Evolutionary conservation across 2,888 invertebrate species (phyloP).

Genomic region (Maniola hyperantus): DNA sequence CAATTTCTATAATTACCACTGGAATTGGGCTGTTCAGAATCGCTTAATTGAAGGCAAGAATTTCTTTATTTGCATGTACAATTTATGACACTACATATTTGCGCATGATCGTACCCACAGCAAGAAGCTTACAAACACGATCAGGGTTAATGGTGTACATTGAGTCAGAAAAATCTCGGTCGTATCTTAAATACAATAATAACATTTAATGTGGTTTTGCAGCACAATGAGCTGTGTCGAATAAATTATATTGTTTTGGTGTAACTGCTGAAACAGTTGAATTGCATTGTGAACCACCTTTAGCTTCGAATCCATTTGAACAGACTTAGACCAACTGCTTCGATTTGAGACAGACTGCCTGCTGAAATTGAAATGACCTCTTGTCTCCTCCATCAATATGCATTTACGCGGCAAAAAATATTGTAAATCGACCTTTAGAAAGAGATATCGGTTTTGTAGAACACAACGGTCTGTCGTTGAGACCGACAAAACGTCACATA

Average conservation of each 20-base stretch:
- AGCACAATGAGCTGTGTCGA: constrained; percentile 16
- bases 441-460: too few relatives aligned
- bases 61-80: constrained; percentile 63
- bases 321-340: too few relatives aligned
- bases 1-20: constrained; percentile 71
- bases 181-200: constrained; percentile 48
- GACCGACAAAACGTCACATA: too few relatives aligned
- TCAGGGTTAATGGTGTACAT: constrained; percentile 62
- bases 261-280: neutral
- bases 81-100: constrained; percentile 60
- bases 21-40: constrained; percentile 60
- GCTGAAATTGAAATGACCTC: neutral
- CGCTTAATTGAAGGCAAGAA: constrained; percentile 62
- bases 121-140: constrained; percentile 55
- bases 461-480: too few relatives aligned
- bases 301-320: neutral
- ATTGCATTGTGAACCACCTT: neutral
- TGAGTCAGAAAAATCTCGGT: constrained; percentile 52
- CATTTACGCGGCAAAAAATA: too few relatives aligned
- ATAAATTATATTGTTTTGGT: constrained; percentile 3
- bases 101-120: constrained; percentile 48
- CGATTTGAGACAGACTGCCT: neutral
- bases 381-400: too few relatives aligned
- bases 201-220: constrained; percentile 5
- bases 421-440: too few relatives aligned